These are phyloP conservation scores for Petrolisthes manimaculis DNA, from an alignment of 2,888 invertebrate species.

Conservation along the genomic window DNA sequence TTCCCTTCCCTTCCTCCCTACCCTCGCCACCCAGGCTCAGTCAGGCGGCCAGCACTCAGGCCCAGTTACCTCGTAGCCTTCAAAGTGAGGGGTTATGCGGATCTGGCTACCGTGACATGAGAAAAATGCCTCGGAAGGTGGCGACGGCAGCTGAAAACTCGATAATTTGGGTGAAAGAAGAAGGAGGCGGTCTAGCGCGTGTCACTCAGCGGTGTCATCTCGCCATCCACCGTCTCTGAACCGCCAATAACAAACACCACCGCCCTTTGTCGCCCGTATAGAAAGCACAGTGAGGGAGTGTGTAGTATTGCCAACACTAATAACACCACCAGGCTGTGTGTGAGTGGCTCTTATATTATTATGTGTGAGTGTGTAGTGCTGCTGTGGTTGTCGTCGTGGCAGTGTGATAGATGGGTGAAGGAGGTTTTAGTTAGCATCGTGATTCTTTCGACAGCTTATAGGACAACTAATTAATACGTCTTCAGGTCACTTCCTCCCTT, in stretches of 20 bases:
- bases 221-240: background rate
- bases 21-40: background rate
- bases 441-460: too few relatives aligned
- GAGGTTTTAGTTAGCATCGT: too few relatives aligned
- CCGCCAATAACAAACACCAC: background rate
- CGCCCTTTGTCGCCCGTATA: background rate
- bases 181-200: background rate
- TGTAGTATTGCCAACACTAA: too few relatives aligned
- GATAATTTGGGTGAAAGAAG: background rate
- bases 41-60: background rate
- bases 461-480: too few relatives aligned
- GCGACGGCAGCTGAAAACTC: background rate
- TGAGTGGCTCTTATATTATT: background rate
- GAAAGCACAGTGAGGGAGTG: background rate
- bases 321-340: too few relatives aligned
- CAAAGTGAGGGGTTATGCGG: background rate
- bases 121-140: slow-evolving; percentile 5
- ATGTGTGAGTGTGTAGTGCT: slow-evolving; percentile 1
- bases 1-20: background rate
- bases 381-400: background rate
- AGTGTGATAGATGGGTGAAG: background rate
- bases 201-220: background rate
- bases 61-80: background rate
- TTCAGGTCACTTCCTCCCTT: too few relatives aligned
- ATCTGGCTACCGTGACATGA: background rate